phyloP scores from a whole-genome alignment of 2,888 invertebrate genomes.

The Athalia cordata region DNA sequence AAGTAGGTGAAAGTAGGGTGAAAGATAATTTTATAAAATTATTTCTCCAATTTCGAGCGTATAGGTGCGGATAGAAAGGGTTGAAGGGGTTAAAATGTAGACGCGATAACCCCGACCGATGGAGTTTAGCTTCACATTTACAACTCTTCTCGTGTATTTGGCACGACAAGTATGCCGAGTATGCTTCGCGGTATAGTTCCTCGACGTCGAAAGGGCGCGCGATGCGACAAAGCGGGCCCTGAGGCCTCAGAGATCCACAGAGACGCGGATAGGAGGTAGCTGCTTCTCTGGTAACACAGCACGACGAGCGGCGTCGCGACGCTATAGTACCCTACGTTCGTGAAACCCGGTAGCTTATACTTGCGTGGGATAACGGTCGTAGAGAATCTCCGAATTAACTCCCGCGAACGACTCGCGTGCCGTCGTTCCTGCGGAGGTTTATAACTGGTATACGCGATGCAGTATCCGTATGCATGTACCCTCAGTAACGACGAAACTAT shows the following conservation, averaged over 20 bases:
- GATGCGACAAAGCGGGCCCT: conserved; percentile 51
- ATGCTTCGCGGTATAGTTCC: conserved; percentile 31
- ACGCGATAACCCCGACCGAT: conserved; percentile 18
- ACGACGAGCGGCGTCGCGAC: no score
- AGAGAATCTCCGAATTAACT: conserved; percentile 62
- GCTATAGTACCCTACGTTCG: background rate
- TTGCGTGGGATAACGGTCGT: conserved; percentile 51
- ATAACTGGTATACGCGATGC: background rate
- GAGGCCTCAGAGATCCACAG: conserved; percentile 47
- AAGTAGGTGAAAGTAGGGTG: no score
- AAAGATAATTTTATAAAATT: no score
- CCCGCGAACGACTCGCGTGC: conserved; percentile 55
- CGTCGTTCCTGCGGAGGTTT: conserved; percentile 45
- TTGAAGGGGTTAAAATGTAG: background rate
- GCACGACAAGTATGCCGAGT: conserved; percentile 50
- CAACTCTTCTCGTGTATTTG: conserved; percentile 46
- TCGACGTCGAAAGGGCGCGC: conserved; percentile 41
- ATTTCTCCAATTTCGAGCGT: no score
- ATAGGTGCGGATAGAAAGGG: no score
- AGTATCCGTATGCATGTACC: background rate
- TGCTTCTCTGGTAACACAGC: no score
- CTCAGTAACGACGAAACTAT: background rate
- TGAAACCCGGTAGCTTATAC: background rate
- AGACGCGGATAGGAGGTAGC: background rate
- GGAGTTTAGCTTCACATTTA: conserved; percentile 51